phyloP scores from a whole-genome alignment of 2,113 vertebrate species.

The Tamias sibiricus region DNA sequence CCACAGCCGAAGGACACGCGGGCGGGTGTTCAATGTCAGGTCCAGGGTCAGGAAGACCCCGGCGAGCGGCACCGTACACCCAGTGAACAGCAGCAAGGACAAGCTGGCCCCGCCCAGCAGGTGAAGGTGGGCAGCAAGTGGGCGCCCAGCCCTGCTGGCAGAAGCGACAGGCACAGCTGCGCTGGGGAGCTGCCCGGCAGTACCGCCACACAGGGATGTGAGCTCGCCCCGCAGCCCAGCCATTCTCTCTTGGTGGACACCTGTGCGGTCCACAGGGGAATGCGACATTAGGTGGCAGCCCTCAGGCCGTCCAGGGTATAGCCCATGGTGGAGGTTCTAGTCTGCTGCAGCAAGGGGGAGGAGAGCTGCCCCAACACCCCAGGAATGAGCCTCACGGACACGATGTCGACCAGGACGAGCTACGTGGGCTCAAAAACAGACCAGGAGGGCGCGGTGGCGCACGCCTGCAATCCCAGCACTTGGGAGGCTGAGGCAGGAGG shows the following conservation, averaged over 20 bases:
- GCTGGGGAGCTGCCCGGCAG: not conserved
- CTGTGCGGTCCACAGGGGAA: not conserved
- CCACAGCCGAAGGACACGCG: not conserved
- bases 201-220: not conserved
- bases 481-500: too few species aligned
- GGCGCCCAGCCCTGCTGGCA: not conserved
- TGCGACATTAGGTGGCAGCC: too few species aligned
- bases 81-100: too few species aligned
- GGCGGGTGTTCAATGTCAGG: not conserved
- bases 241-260: not conserved
- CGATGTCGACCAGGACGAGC: not conserved
- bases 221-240: not conserved
- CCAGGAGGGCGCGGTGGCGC: too few species aligned
- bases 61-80: fast-evolving
- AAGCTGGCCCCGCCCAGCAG: not conserved
- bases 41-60: not conserved
- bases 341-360: not conserved
- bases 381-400: not conserved
- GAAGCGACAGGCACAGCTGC: fast-evolving
- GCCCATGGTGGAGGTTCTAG: not conserved
- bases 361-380: fast-evolving
- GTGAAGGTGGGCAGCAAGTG: fast-evolving
- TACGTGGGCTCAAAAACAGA: too few species aligned
- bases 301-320: not conserved
- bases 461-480: too few species aligned